A percentile compares a stretch with the other conserved stretches of the same genome.
Evolutionary conservation across 2,888 invertebrate genomes (phyloP).

Genomic region (Dryobota labecula): DNA sequence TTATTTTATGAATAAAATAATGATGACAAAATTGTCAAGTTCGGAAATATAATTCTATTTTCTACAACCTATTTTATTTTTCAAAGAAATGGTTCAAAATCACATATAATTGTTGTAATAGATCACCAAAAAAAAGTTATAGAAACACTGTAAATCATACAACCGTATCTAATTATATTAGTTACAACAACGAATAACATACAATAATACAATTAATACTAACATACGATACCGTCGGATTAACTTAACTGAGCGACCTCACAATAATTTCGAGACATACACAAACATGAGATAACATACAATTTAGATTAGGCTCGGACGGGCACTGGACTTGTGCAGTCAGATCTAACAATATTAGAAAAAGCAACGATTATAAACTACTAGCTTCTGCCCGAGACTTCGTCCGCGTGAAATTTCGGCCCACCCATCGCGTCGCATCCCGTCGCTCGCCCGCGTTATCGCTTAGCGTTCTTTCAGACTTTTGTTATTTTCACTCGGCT

Average conservation of each 20-base stretch:
- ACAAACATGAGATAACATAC: constrained; percentile 53
- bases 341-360: constrained; percentile 26
- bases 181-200: constrained; percentile 74
- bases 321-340: constrained; percentile 38
- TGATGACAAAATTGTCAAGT: constrained; percentile 27
- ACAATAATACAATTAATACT: constrained; percentile 68
- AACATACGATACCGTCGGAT: constrained; percentile 60
- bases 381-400: no score
- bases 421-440: no score
- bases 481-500: no score
- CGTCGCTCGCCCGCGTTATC: no score
- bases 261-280: constrained; percentile 72
- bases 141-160: constrained; percentile 88
- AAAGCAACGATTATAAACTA: neutral
- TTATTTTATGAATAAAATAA: constrained; percentile 54
- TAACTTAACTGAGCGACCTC: constrained; percentile 72
- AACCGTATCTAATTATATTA: constrained; percentile 84
- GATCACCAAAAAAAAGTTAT: constrained; percentile 80
- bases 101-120: constrained; percentile 79
- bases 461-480: no score
- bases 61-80: constrained; percentile 68
- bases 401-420: no score
- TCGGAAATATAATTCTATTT: constrained; percentile 72
- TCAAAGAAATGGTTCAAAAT: constrained; percentile 73
- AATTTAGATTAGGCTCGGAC: constrained; percentile 54